Evolutionary conservation across 2,113 vertebrate genomes (phyloP).

Genomic region (Tretioscincus oriximinensis): DNA sequence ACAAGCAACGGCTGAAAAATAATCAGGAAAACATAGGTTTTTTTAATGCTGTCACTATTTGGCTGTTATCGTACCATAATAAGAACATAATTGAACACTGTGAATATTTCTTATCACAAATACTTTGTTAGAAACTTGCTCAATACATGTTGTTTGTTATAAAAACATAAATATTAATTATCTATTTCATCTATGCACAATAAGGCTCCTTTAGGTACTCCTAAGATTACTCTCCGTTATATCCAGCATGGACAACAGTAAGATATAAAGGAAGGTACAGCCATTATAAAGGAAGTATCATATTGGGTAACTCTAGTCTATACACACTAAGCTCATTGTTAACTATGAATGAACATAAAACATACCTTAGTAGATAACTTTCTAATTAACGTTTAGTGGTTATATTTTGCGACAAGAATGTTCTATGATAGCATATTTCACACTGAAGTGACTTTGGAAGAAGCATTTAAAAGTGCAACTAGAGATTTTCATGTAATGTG

Average conservation of each 20-base stretch:
- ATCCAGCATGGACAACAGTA: too few relatives aligned
- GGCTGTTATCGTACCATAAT: background rate
- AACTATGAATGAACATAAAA: too few relatives aligned
- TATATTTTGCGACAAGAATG: background rate
- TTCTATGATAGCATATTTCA: background rate
- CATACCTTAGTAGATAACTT: too few relatives aligned
- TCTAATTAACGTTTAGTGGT: background rate
- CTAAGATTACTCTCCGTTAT: too few relatives aligned
- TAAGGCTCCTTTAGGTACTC: background rate
- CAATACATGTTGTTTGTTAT: background rate
- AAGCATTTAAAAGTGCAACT: conserved; percentile 11
- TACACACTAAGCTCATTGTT: too few relatives aligned
- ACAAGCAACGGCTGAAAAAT: conserved; percentile 90
- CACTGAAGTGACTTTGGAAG: background rate
- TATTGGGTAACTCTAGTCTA: too few relatives aligned
- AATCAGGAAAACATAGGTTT: conserved; percentile 43
- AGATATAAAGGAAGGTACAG: too few relatives aligned
- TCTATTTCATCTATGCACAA: background rate
- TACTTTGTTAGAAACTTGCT: background rate
- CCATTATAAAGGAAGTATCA: too few relatives aligned
- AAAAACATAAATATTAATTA: background rate
- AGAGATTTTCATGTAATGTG: conserved; percentile 39
- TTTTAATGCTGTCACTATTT: background rate
- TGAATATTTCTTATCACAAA: background rate
- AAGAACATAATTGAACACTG: too few relatives aligned